A percentile compares a stretch with the other conserved stretches of the same genome.
Conservation (phyloP, 2,797 vertebrate species). For the Scarus forsteni region DNA sequence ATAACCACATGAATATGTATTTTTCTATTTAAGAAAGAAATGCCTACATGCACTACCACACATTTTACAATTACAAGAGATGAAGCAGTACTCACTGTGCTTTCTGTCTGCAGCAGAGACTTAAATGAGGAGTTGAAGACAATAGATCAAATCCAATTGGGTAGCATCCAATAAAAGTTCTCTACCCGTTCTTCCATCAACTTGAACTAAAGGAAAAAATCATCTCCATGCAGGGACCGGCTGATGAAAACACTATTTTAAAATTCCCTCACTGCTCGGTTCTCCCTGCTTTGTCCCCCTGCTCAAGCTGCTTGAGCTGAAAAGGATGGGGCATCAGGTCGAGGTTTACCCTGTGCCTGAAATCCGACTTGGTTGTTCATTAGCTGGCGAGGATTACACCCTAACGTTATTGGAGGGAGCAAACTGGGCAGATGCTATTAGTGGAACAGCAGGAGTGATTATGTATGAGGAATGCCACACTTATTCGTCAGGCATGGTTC, state of each 20-base stretch:
- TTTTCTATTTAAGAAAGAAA: not conserved
- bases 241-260: constrained; percentile 1
- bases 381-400: constrained; percentile 77
- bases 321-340: constrained; percentile 44
- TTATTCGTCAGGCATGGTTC: not conserved
- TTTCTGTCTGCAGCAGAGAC: constrained; percentile 9
- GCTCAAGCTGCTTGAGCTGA: constrained; percentile 26
- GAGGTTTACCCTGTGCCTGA: constrained; percentile 63
- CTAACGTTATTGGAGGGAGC: constrained; percentile 63
- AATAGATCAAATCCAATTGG: constrained; percentile 28
- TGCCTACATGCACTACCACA: not conserved
- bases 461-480: constrained; percentile 44
- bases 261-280: constrained; percentile 8
- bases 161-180: constrained; percentile 10
- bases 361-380: constrained; percentile 73
- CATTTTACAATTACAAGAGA: not conserved
- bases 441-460: constrained; percentile 60
- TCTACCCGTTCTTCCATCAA: constrained; percentile 38
- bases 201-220: constrained; percentile 15
- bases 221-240: constrained; percentile 13
- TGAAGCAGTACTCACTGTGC: constrained; percentile 48
- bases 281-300: constrained; percentile 5
- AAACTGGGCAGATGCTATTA: constrained; percentile 64
- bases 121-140: constrained; percentile 22
- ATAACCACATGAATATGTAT: not conserved